Base-by-base conservation (phyloP, 2,797 vertebrate genomes). In the Gambelia wislizenii region DNA sequence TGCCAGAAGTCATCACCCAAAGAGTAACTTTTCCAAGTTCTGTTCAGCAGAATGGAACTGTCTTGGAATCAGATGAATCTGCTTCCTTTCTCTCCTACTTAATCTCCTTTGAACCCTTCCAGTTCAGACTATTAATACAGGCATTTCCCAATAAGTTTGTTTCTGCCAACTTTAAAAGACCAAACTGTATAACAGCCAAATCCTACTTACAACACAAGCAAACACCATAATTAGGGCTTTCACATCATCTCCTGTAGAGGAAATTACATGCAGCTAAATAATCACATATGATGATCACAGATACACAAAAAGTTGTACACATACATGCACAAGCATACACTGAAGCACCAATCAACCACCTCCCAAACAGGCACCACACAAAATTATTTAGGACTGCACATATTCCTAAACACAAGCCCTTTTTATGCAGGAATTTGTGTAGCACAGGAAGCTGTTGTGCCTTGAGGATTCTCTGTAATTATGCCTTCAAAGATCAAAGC, bases 21-120 rank as follows among this genome's bases (percentile, higher is more conserved):
- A 72, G 5, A n/a, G 4, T 72, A 72, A 72, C 69, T n/a, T 72
- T 69, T 72, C 69, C 39, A 70, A 84, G 33, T 12, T 33, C n/a
- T 52, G 64, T 84, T 85, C 4, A 16, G 91, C 42, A 47, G 74
- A 49, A 42, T 49, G 69, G 36, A 92, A 91, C 70, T 92, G 59
- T 6, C 59, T 2, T 69, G 56, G 87, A 89, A 91, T 42, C 72
- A 70, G 27, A 12, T 59, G 30, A 56, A 0, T 47, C 64, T 59
- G 30, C 1, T 72, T 83, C 39, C 59, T 78, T 89, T 83, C 83
- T 89, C 47, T 47, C 81, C 88, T 25, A 47, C 83, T 81, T 78
- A 2, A 39, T 88, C 76, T 85, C 83, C 47, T 67, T 85, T 61
- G 0, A 36, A 3, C 75, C 88, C 74, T 87, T 56, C 39, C 87